Conservation (phyloP, 2,888 invertebrate species). For the Drosophila birchii region DNA sequence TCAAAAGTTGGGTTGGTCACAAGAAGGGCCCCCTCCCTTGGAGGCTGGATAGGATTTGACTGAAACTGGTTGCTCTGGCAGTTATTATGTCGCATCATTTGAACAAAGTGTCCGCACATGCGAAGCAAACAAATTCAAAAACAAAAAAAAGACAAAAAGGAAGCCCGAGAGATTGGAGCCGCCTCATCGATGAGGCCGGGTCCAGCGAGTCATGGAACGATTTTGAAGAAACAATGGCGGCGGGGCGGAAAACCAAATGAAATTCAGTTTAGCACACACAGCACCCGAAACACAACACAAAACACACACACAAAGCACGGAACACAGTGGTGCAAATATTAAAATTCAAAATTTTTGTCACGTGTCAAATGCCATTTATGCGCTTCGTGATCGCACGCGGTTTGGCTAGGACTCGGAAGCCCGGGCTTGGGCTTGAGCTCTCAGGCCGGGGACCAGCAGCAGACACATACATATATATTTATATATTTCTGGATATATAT, state of each 20-base stretch:
- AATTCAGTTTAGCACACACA: conserved; percentile 63
- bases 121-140: conserved; percentile 60
- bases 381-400: conserved; percentile 77
- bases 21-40: neutral
- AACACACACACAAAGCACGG: conserved; percentile 2
- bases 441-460: neutral
- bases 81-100: conserved; percentile 67
- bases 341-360: conserved; percentile 77
- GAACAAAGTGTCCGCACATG: conserved; percentile 61
- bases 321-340: conserved; percentile 65
- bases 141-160: too few species aligned
- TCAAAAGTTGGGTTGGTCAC: conserved; percentile 44
- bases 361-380: conserved; percentile 80
- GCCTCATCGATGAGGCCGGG: neutral
- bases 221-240: conserved; percentile 56
- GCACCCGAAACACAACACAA: neutral
- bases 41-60: neutral
- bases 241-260: conserved; percentile 63
- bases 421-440: too few species aligned
- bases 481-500: neutral
- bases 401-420: conserved; percentile 14
- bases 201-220: neutral
- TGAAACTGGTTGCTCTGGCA: conserved; percentile 29
- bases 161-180: neutral
- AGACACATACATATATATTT: conserved; percentile 5